phyloP scores from a whole-genome alignment of 2,113 vertebrate species.

The Saimiri boliviensis region DNA sequence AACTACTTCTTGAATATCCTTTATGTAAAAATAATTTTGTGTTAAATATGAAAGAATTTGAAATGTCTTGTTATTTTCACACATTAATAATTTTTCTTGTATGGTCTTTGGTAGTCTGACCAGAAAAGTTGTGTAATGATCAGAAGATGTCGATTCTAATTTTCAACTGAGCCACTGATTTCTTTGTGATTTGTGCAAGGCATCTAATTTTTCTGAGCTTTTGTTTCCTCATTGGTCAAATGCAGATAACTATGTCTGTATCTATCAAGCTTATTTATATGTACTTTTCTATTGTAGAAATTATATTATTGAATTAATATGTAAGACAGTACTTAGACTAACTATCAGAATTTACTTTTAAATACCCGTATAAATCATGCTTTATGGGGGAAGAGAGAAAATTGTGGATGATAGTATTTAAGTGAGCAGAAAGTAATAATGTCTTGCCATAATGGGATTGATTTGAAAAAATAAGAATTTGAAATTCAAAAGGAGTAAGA shows the following conservation, averaged over 20 bases:
- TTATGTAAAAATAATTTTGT: neutral
- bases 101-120: neutral
- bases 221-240: neutral
- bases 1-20: neutral
- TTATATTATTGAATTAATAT: neutral
- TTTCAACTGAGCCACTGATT: neutral
- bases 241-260: neutral
- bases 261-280: neutral
- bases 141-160: neutral
- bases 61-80: neutral
- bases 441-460: conserved; percentile 22
- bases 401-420: neutral
- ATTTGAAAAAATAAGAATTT: conserved; percentile 31
- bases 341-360: conserved; percentile 46
- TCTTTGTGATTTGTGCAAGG: neutral
- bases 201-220: neutral
- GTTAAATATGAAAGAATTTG: conserved; percentile 1
- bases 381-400: conserved; percentile 36
- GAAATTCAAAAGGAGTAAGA: conserved; percentile 38
- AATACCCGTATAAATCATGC: neutral
- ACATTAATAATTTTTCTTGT: neutral
- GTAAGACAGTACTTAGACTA: neutral
- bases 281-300: neutral
- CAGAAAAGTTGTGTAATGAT: neutral
- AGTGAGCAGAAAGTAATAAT: conserved; percentile 29